Conservation (phyloP, 2,797 vertebrate genomes). For the Phoeniculus purpureus region DNA sequence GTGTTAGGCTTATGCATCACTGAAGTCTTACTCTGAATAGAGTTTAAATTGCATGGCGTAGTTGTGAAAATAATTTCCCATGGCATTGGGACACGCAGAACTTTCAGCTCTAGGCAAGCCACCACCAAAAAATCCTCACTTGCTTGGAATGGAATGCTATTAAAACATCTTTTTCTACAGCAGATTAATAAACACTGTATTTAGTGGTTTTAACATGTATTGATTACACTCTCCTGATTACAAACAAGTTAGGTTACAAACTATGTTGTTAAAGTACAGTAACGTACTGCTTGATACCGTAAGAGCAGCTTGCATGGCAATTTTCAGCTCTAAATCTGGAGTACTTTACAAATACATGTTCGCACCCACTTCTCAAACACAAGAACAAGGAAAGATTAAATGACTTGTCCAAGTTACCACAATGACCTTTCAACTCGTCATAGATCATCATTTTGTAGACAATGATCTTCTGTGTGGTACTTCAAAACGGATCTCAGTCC, state of each 20-base stretch:
- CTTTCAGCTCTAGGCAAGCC: background rate
- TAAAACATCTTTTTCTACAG: background rate
- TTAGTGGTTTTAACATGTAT: background rate
- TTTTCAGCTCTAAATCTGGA: background rate
- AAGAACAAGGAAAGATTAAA: slow-evolving; percentile 12
- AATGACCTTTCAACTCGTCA: background rate
- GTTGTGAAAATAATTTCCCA: background rate
- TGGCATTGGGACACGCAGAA: background rate
- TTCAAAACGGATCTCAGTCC: background rate
- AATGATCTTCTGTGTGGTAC: background rate
- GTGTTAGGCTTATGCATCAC: too few relatives aligned
- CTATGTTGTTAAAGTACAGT: background rate
- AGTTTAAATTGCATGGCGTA: background rate
- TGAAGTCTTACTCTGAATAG: too few relatives aligned
- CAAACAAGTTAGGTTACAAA: background rate
- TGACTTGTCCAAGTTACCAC: background rate
- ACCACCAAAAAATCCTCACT: background rate
- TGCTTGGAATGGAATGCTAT: background rate
- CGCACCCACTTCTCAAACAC: slow-evolving; percentile 30
- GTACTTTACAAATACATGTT: background rate
- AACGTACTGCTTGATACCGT: background rate
- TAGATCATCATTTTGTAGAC: background rate
- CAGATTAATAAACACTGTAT: background rate
- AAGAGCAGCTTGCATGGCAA: background rate
- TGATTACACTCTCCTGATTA: background rate